Evolutionary conservation across 2,113 vertebrate species (phyloP), one percentile per base, ranked within the genome.

Genomic region (Aramus guarauna): DNA sequence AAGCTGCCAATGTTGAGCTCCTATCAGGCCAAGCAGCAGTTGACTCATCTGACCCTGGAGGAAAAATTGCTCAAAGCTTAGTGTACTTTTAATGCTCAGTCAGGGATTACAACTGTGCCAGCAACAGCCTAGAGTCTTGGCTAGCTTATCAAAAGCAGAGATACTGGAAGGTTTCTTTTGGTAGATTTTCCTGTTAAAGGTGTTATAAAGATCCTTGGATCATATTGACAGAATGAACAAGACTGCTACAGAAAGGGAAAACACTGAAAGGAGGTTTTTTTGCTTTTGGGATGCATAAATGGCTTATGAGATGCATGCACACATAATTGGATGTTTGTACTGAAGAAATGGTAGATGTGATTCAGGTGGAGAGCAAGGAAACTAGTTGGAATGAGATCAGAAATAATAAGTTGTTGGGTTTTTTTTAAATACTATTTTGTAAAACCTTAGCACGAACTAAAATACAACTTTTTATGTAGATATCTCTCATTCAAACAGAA

Each of bases 21-120:
- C 91, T 91, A 27, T 93, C 15, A 11, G 68, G 64, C 73, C 78
- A 92, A 92, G 74, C 73, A 92, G 84, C 39, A 68, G 59, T 85
- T 91, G 88, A 94, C 69, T 97, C 91, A 80, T 95, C 69, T 78
- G 89, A 89, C 69, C 74, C 88, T 77, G 36, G 64, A 96, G 88
- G 73, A 89, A 83, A 93, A 96, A 76, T 60, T 90, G 88, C 58
- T 87, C 74, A 74, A 69, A 94, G 52, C 56, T 55, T 41, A 22
- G 17, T 74, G 67, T 60, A 41, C 62, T 87, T 88, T 10, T 62
- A 88, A 60, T 93, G 82, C 78, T 86, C 86, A 79, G 56, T 71
- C 60, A 68, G 85, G 80, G 68, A 68, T 86, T 90, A 59, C 11
- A 55, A 84, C 80, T 93, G n/a, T 84, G 67, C 92, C 87, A 92